phyloP scores from a whole-genome alignment of 2,797 vertebrate genomes.

The Sebastes cheni region DNA sequence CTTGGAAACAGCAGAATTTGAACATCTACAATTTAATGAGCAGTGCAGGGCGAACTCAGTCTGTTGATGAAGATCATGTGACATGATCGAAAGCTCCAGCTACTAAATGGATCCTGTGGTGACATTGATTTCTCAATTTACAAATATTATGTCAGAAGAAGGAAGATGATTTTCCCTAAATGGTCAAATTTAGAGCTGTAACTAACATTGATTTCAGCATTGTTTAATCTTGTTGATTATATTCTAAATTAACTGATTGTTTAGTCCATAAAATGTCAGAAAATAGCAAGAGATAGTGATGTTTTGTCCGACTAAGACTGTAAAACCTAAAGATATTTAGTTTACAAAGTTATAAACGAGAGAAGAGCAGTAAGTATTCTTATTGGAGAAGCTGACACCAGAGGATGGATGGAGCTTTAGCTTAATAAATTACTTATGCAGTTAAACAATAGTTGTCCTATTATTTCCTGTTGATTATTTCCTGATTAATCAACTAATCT shows the following conservation, averaged over 20 bases:
- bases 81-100: neutral
- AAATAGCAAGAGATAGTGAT: neutral
- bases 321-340: neutral
- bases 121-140: neutral
- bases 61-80: neutral
- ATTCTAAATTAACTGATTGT: neutral
- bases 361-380: neutral
- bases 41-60: neutral
- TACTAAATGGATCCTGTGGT: neutral
- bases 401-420: neutral
- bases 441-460: neutral
- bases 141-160: neutral
- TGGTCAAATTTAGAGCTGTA: neutral
- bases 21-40: neutral
- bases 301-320: neutral
- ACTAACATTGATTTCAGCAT: neutral
- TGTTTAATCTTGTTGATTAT: neutral
- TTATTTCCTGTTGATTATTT: neutral
- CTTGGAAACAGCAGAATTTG: neutral
- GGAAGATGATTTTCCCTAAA: neutral
- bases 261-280: neutral
- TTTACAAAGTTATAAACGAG: neutral
- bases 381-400: neutral
- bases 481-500: neutral
- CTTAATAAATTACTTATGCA: neutral